Conservation (phyloP, 2,113 vertebrate genomes). For the Pandion haliaetus region DNA sequence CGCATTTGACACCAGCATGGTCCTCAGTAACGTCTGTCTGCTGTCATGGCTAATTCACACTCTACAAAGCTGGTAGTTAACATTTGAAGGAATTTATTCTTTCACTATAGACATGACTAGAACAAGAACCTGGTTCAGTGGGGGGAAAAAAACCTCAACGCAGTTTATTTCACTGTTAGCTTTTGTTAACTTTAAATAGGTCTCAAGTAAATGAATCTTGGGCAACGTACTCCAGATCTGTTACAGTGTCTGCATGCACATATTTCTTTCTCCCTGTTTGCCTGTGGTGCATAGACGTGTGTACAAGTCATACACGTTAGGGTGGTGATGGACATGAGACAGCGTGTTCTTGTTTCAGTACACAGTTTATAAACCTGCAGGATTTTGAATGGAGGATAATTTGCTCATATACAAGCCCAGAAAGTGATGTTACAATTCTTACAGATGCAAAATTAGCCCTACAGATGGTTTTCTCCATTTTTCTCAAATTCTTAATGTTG, state of each 20-base stretch:
- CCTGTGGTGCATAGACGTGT: background rate
- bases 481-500: background rate
- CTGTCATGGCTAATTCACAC: background rate
- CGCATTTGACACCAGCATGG: background rate
- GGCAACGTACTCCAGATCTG: background rate
- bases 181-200: background rate
- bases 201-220: background rate
- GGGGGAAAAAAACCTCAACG: background rate
- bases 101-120: background rate
- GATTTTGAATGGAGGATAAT: background rate
- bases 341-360: background rate
- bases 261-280: background rate
- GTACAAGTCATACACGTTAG: fast-evolving
- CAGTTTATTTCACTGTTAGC: background rate
- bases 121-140: background rate
- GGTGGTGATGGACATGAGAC: background rate
- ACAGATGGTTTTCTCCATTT: background rate
- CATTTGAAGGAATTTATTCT: background rate
- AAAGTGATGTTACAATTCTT: background rate
- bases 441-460: background rate
- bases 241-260: background rate
- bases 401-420: background rate
- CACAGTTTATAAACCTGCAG: background rate
- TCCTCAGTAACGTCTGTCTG: background rate
- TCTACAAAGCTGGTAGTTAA: background rate